A percentile compares a stretch with the other conserved stretches of the same genome.
These are phyloP conservation scores for Morone saxatilis DNA, from an alignment of 2,113 vertebrate species.

Conservation along the genomic window DNA sequence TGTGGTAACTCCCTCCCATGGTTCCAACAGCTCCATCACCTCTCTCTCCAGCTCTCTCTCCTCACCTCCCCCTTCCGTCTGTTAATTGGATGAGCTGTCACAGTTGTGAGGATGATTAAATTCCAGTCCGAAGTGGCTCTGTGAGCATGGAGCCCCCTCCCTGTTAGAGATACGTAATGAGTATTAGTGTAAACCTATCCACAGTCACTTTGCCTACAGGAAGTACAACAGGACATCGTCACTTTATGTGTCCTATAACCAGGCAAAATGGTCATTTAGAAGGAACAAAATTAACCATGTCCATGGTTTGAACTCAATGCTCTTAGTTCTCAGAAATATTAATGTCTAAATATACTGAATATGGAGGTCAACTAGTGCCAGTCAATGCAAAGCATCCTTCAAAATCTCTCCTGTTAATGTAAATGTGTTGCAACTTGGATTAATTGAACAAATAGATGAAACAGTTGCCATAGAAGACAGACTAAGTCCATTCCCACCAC, in stretches of 20 bases:
- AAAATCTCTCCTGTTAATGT: background rate
- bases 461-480: background rate
- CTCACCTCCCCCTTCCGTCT: conserved; percentile 54
- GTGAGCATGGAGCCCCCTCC: conserved; percentile 22
- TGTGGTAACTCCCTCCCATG: conserved; percentile 29
- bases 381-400: conserved; percentile 12
- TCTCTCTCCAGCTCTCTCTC: conserved; percentile 18
- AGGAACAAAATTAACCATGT: background rate
- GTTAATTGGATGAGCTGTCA: conserved; percentile 77
- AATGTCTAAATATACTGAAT: background rate
- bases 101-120: conserved; percentile 68
- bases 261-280: background rate
- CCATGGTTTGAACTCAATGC: background rate
- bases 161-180: conserved; percentile 28
- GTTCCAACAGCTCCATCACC: conserved; percentile 38
- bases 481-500: background rate
- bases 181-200: conserved; percentile 37
- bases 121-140: conserved; percentile 42
- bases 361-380: conserved; percentile 6
- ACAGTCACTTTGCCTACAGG: background rate
- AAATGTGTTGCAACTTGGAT: background rate
- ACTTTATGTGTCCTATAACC: background rate
- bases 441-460: conserved; percentile 3
- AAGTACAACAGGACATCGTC: background rate
- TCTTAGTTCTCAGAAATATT: background rate